Base-by-base conservation (phyloP, 1,140 invertebrate species). In the Telenomus remus region DNA sequence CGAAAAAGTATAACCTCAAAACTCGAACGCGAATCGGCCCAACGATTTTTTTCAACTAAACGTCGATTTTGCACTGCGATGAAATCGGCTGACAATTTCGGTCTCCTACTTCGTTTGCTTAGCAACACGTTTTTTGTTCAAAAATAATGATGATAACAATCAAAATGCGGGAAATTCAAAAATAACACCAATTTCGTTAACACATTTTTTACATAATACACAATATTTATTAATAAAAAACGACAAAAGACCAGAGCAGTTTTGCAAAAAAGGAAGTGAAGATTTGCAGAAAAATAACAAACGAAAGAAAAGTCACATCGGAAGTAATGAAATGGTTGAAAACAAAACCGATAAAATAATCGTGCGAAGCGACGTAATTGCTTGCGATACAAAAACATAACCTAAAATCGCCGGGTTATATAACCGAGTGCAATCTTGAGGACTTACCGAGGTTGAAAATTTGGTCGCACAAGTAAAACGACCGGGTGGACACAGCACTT, bases 341-440 rank as follows among this genome's bases (percentile, higher is more conserved):
- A 66, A 12, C 16, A 37, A 49, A 48, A 56, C 43, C 35, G 51
- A 65, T 56, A 56, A 56, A 66, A 56, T 56, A 43, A 57, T 66
- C 63, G 55, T 57, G 51, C 39, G 43, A 61, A 68, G 51, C 56
- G 15, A 63, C 56, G 37, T 57, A 66, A 66, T 66, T 57, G 47
- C 56, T 46, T 53, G 39, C 33, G 63, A 66, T 66, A 56, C 63
- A 66, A 65, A 66, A 66, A 66, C 63, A 66, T 86, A 86, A 86
- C 85, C 85, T 86, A 68, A 56, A 84, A 79, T 81, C 72, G 71
- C 75, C 78, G 71, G 50, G 82, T 87, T 87, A 87, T 77, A 85
- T 87, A 87, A 87, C 80, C 73, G 56, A 57, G 35, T 15, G 61
- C 49, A 56, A 66, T 66, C 73, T 65, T 63, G 64, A 47, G 74